These are phyloP conservation scores for Hypanus sabinus DNA, from an alignment of 2,113 vertebrate species.

Conservation along the genomic window DNA sequence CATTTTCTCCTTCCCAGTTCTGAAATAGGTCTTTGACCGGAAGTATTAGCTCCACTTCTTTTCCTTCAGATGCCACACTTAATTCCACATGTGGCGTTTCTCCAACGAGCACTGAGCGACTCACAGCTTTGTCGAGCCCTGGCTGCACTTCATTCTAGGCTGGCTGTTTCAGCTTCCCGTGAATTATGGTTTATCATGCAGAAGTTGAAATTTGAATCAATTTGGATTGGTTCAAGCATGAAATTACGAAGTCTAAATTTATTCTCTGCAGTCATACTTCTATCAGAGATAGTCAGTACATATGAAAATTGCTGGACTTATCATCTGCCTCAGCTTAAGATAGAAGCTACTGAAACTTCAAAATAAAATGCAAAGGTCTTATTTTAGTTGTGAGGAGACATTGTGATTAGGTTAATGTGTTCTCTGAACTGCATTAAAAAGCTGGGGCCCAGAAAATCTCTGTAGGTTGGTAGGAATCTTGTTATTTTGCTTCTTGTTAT, in stretches of 20 bases:
- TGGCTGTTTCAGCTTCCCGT: neutral
- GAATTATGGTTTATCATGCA: constrained; percentile 18
- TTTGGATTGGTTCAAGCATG: neutral
- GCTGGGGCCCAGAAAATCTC: too few relatives aligned
- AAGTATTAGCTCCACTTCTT: too few relatives aligned
- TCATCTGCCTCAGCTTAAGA: neutral
- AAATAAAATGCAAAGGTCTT: neutral
- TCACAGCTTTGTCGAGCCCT: neutral
- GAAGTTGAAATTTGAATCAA: neutral
- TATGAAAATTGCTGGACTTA: neutral
- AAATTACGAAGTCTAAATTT: neutral
- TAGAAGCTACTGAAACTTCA: neutral
- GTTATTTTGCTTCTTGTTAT: too few relatives aligned
- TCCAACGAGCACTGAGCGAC: neutral
- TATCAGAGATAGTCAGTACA: neutral
- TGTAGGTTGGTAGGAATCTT: too few relatives aligned
- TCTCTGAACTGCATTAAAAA: neutral
- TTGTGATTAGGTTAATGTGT: neutral
- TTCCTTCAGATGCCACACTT: too few relatives aligned
- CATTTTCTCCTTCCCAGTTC: too few relatives aligned
- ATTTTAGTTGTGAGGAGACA: neutral
- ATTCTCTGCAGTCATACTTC: neutral
- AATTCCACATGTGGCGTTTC: neutral
- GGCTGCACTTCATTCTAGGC: neutral
- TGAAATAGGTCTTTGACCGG: too few relatives aligned